Evolutionary conservation across 2,797 vertebrate genomes (phyloP).

Genomic region (Notolabrus celidotus): DNA sequence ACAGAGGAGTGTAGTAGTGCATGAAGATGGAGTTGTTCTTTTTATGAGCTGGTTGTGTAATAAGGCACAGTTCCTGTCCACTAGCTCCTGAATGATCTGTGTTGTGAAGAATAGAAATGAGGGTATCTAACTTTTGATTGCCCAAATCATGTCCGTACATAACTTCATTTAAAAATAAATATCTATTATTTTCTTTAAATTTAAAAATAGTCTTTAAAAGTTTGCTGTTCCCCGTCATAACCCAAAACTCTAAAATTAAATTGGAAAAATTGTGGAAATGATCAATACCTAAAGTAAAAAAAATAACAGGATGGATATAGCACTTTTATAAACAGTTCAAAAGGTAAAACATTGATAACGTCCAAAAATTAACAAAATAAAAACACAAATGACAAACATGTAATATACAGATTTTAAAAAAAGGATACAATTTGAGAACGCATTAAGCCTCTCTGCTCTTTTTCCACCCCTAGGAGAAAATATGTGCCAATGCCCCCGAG

Average conservation of each 20-base stretch:
- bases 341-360: slow-evolving; percentile 71
- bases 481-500: slow-evolving; percentile 80
- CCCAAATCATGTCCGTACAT: slow-evolving; percentile 71
- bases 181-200: slow-evolving; percentile 78
- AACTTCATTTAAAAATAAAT: slow-evolving; percentile 89
- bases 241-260: slow-evolving; percentile 77
- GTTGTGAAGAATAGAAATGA: slow-evolving; percentile 62
- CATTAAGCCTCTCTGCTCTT: slow-evolving; percentile 68
- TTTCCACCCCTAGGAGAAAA: slow-evolving; percentile 72
- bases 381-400: slow-evolving; percentile 71
- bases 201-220: slow-evolving; percentile 78
- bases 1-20: slow-evolving; percentile 48
- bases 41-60: slow-evolving; percentile 40
- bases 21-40: slow-evolving; percentile 9
- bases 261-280: slow-evolving; percentile 60
- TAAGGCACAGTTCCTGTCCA: slow-evolving; percentile 59
- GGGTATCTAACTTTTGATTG: slow-evolving; percentile 44
- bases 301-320: slow-evolving; percentile 75
- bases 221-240: slow-evolving; percentile 71
- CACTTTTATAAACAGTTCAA: slow-evolving; percentile 75
- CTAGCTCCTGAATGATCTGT: slow-evolving; percentile 43
- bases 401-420: slow-evolving; percentile 81
- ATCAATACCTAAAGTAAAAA: slow-evolving; percentile 61
- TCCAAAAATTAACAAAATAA: slow-evolving; percentile 41
- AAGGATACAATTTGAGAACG: slow-evolving; percentile 78